A percentile compares a stretch with the other conserved stretches of the same genome.
phyloP scores from a whole-genome alignment of 1,140 invertebrate species.

The Manduca sexta region DNA sequence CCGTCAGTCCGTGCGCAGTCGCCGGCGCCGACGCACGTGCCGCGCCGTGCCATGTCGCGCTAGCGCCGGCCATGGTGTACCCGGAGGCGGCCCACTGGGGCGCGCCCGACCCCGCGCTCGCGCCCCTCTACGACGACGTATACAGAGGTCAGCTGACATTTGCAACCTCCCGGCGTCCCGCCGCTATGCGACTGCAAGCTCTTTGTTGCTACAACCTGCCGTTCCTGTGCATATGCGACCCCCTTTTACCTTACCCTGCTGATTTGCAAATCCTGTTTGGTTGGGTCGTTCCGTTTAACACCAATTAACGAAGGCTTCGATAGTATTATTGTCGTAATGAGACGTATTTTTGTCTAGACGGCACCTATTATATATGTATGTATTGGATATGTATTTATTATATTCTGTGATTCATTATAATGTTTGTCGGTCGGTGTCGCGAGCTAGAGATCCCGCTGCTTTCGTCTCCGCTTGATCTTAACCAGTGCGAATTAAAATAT shows the following conservation, averaged over 20 bases:
- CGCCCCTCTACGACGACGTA: constrained; percentile 70
- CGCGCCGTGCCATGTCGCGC: constrained; percentile 36
- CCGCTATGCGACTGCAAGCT: constrained; percentile 32
- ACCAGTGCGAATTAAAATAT: constrained; percentile 4
- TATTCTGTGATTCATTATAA: too few species aligned
- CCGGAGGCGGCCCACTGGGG: constrained; percentile 64
- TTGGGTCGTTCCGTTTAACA: too few species aligned
- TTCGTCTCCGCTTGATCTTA: too few species aligned
- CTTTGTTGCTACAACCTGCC: constrained; percentile 36
- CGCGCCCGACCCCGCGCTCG: constrained; percentile 61
- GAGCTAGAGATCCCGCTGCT: too few species aligned
- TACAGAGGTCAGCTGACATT: constrained; percentile 64
- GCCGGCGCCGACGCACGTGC: constrained; percentile 57
- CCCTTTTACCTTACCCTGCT: neutral
- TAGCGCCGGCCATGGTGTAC: constrained; percentile 61
- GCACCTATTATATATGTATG: too few species aligned
- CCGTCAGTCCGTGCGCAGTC: constrained; percentile 53
- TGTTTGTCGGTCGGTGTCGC: too few species aligned
- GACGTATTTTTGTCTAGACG: too few species aligned
- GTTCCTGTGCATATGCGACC: neutral
- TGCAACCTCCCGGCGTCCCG: constrained; percentile 23
- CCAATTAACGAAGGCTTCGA: too few species aligned
- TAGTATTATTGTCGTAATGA: too few species aligned
- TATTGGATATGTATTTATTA: too few species aligned
- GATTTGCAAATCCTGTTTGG: too few species aligned